Evolutionary conservation across 1,140 invertebrate species (phyloP).

Genomic region (Philotrypesis tridentata): DNA sequence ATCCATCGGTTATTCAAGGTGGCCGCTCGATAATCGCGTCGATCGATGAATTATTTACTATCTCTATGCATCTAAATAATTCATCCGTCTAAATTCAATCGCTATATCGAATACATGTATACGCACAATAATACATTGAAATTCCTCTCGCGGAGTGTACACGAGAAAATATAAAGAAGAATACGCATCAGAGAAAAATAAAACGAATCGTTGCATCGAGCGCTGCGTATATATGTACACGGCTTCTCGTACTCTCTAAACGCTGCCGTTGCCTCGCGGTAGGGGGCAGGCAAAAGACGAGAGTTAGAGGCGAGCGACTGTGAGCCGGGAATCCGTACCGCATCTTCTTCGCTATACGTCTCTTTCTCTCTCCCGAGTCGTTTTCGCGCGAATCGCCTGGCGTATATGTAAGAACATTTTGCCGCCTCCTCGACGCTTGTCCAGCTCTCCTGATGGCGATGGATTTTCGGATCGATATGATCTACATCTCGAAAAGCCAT

Average conservation of each 20-base stretch:
- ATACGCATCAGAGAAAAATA: background rate
- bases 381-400: slow-evolving; percentile 7
- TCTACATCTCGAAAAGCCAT: too few species aligned
- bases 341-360: slow-evolving; percentile 7
- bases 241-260: slow-evolving; percentile 33
- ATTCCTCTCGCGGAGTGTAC: background rate
- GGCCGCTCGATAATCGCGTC: background rate
- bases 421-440: too few species aligned
- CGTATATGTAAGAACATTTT: slow-evolving; percentile 39
- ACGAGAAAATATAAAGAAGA: background rate
- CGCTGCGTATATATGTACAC: background rate
- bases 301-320: slow-evolving; percentile 26
- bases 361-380: background rate
- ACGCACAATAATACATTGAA: background rate
- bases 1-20: slow-evolving; percentile 1
- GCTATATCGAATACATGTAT: background rate
- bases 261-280: background rate
- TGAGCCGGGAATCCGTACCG: slow-evolving; percentile 37
- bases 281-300: slow-evolving; percentile 10
- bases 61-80: background rate
- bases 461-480: too few species aligned
- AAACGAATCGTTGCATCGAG: background rate
- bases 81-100: background rate
- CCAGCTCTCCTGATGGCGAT: background rate
- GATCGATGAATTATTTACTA: slow-evolving; percentile 3